Percentiles rank a stretch among this genome's conserved stretches.
Evolutionary conservation across 37 sponge, comb jelly and placozoan species (phyloP).

Genomic region (Cladorhizidae sp.): DNA sequence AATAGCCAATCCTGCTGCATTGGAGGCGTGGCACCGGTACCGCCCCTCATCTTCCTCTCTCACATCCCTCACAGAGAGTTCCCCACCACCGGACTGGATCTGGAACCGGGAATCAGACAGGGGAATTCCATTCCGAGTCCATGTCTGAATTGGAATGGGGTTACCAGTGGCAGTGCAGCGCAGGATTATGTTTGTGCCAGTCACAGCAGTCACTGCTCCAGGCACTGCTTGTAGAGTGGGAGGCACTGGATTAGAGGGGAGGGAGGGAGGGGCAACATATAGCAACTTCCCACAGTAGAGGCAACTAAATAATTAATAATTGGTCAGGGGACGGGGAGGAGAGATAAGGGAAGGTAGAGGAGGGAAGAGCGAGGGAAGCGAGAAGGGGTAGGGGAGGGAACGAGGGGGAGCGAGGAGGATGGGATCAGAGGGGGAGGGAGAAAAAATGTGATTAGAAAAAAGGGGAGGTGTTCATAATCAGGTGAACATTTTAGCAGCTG

Average conservation of each 20-base stretch:
- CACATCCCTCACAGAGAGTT: constrained; percentile 4
- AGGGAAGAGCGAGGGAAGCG: no score
- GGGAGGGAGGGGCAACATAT: background rate
- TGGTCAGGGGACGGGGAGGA: no score
- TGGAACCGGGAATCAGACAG: background rate
- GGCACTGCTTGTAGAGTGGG: background rate
- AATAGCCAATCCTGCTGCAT: constrained; percentile 32
- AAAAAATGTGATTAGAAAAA: no score
- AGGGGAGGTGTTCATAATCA: no score
- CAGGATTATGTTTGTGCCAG: constrained; percentile 26
- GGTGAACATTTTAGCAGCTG: no score
- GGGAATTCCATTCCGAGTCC: constrained; percentile 22
- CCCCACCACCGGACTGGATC: constrained; percentile 12
- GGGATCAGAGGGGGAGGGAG: no score
- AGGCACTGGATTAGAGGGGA: background rate
- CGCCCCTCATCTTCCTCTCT: constrained; percentile 40
- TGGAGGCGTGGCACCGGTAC: constrained; percentile 44
- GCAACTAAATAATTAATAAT: no score
- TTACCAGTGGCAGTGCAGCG: constrained; percentile 56
- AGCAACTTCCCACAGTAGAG: no score
- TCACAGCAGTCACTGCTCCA: constrained; percentile 12
- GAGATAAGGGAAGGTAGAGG: no score
- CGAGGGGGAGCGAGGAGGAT: no score
- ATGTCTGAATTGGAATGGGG: constrained; percentile 49
- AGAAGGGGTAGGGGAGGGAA: no score